Percentiles rank a stretch among this genome's conserved stretches.
Conservation (phyloP, 2,888 invertebrate genomes). For the Nomada fucata region DNA sequence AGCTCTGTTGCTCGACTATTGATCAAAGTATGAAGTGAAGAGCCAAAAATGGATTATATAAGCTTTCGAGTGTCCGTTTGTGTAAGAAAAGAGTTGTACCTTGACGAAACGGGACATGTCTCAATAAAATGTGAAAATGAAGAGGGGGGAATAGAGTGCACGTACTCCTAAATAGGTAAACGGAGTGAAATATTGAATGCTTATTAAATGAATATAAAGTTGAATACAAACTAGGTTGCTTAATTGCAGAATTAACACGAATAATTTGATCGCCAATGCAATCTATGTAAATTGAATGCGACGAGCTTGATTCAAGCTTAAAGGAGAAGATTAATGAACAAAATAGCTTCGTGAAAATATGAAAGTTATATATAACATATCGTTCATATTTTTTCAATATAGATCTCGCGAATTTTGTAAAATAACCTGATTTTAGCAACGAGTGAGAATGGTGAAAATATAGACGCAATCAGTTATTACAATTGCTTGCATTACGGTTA, state of each 20-base stretch:
- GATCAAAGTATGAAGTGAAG: constrained; percentile 28
- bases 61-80: background rate
- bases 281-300: too few relatives aligned
- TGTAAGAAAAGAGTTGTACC: background rate
- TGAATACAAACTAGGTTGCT: background rate
- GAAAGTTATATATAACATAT: too few relatives aligned
- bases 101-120: background rate
- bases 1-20: background rate
- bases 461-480: too few relatives aligned
- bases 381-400: too few relatives aligned
- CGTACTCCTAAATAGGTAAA: background rate
- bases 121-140: background rate
- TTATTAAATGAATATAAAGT: background rate
- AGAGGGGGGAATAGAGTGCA: background rate
- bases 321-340: too few relatives aligned
- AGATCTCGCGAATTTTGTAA: too few relatives aligned
- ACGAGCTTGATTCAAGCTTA: too few relatives aligned
- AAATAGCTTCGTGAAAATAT: too few relatives aligned
- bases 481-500: too few relatives aligned
- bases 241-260: background rate
- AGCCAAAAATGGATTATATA: background rate
- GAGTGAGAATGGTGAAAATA: too few relatives aligned
- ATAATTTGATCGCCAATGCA: too few relatives aligned
- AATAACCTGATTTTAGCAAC: too few relatives aligned
- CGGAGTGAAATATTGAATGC: background rate